Evolutionary conservation across 2,888 invertebrate genomes (phyloP), one percentile per base, ranked within the genome.

Genomic region (Agrypnus murinus): DNA sequence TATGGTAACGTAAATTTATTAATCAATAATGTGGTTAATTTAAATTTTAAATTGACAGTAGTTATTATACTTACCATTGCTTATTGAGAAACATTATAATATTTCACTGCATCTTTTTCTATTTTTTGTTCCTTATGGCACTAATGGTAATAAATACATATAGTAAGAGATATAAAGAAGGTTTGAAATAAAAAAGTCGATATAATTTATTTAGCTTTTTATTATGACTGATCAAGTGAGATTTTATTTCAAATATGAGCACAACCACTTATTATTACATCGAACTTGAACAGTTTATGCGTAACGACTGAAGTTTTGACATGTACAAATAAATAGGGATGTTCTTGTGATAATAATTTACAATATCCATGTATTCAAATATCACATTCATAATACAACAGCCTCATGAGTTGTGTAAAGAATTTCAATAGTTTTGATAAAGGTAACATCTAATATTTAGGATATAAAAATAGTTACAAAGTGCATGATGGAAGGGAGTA

Each of bases 321-420:
- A 84, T 83, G 81, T 83, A 84, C 82, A 84, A 84, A 84, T 83
- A 83, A 84, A 84, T 83, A 82, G 78, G 78, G 78, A 81, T 81
- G 80, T 78, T 76, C 76, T 76, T 78, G 79, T 81, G 79, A 80
- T 80, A 80, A 79, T 80, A 80, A 80, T 80, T 82, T 82, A 81
- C 81, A 83, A 84, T 83, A 84, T 83, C 81, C 82, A 83, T 82
- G 83, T 84, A 83, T 84, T 82, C 84, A 83, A 82, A 86, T 86
- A 86, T 86, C 86, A 86, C 86, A 86, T 86, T 85, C 83, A 86
- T 81, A 83, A 83, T 80, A 85, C 82, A 84, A 85, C 85, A 86
- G 85, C 84, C 85, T 85, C 81, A 81, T 81, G 77, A 81, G 79
- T 82, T 77, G 78, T 80, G 79, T 79, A 78, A 25, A 77, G 76